phyloP scores from a whole-genome alignment of 2,797 vertebrate genomes.

The Iguana delicatissima region DNA sequence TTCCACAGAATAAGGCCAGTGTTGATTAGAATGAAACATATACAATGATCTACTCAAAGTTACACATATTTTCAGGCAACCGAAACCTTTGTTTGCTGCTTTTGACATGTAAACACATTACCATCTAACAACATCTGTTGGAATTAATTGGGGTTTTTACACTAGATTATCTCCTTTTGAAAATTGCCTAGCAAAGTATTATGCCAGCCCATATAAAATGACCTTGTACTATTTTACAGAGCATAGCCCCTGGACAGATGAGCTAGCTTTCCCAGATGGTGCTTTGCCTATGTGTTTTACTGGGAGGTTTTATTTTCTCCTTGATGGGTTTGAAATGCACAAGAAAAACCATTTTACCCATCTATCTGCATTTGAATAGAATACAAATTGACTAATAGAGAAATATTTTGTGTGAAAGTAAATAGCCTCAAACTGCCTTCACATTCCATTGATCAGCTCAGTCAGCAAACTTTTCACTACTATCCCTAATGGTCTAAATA shows the following conservation, averaged over 20 bases:
- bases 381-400: slow-evolving; percentile 84
- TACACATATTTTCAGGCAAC: slow-evolving; percentile 64
- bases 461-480: slow-evolving; percentile 82
- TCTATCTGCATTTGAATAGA: slow-evolving; percentile 84
- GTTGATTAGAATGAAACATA: slow-evolving; percentile 65
- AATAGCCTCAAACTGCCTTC: slow-evolving; percentile 85
- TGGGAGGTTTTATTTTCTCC: slow-evolving; percentile 83
- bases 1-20: slow-evolving; percentile 53
- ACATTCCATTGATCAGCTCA: slow-evolving; percentile 85
- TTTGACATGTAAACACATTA: slow-evolving; percentile 69
- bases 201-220: slow-evolving; percentile 74
- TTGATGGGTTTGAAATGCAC: slow-evolving; percentile 80
- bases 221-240: slow-evolving; percentile 78
- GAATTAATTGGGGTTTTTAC: slow-evolving; percentile 75
- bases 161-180: slow-evolving; percentile 72
- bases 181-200: slow-evolving; percentile 75
- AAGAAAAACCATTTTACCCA: slow-evolving; percentile 82
- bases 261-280: slow-evolving; percentile 78
- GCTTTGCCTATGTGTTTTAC: slow-evolving; percentile 77
- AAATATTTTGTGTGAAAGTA: slow-evolving; percentile 82
- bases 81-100: slow-evolving; percentile 72
- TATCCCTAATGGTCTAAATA: slow-evolving; percentile 81
- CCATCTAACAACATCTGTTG: slow-evolving; percentile 68
- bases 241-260: slow-evolving; percentile 78
- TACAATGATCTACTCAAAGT: slow-evolving; percentile 60